These are phyloP conservation scores for Stomatorhinus ivindoensis DNA, from an alignment of 2,113 vertebrate species.

Conservation along the genomic window DNA sequence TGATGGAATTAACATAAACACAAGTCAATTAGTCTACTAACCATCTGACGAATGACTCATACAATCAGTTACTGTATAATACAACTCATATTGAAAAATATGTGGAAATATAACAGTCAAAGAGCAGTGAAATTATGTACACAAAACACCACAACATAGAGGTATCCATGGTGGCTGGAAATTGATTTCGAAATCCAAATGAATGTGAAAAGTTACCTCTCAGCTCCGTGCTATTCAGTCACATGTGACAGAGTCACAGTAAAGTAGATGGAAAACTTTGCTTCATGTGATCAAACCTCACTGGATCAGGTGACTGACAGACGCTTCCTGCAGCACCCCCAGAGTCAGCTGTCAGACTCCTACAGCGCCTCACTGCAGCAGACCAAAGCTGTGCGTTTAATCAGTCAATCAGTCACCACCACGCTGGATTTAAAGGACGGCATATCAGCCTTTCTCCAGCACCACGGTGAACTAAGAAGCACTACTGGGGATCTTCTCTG, in stretches of 20 bases:
- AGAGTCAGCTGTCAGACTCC: neutral
- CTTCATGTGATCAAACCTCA: neutral
- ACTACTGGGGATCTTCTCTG: neutral
- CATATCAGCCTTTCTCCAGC: neutral
- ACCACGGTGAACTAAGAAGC: neutral
- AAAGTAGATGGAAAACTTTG: no score
- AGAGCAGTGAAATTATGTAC: neutral
- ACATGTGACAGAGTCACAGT: neutral
- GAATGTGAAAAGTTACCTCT: neutral
- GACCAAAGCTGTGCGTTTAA: neutral
- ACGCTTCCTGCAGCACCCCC: neutral
- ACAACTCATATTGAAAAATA: neutral
- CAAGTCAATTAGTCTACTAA: no score
- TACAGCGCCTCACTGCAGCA: no score
- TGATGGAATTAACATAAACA: no score
- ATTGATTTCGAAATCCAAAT: neutral
- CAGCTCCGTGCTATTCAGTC: neutral
- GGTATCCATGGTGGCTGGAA: neutral
- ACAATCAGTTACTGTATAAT: neutral
- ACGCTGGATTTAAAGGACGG: neutral
- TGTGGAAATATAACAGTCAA: neutral
- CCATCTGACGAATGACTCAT: no score
- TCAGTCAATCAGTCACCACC: neutral
- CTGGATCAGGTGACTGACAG: neutral
- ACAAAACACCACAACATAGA: neutral